Evolutionary conservation across 1,140 invertebrate genomes (phyloP), one percentile per base, ranked within the genome.

Genomic region (Wasmannia auropunctata): DNA sequence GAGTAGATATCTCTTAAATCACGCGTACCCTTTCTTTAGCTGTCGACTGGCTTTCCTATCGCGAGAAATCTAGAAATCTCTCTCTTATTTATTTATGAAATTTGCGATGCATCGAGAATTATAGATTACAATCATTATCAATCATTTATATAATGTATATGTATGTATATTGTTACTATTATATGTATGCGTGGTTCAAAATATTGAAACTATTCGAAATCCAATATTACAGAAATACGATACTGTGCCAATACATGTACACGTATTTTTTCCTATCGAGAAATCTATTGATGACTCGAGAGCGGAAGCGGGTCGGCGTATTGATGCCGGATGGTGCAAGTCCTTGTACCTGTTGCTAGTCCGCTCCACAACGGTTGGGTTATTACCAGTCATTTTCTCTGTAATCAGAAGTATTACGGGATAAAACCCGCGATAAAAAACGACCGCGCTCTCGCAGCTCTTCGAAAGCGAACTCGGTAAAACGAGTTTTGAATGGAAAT

Each of bases 291-390:
- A 51, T 69, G 34, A 67, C 25, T 67, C 31, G 46, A 0, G 8
- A 62, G 28, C 43, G 60, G n/a, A 54, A 80, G 16, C 49, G 63
- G 10, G 46, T 69, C 62, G 77, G 19, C 16, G 43, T 69, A 80
- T 80, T 56, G 77, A 80, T 22, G 62, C 25, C 22, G 34, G 11
- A 80, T 67, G 62, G n/a, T 67, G 10, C 62, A n/a, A 69, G 19
- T 69, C 14, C 62, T 69, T 67, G 77, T 80, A 80, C 77, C 77
- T 80, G 77, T 80, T 80, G 77, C 77, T 84, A 74, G 67, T 84
- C 43, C 43, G 28, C 69, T 43, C 49, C 22, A 37, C 31, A 70
- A 31, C 22, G 28, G 40, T 14, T 43, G 69, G n/a, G n/a, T 28
- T 75, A 75, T 75, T 70, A 81, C n/a, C 54, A 84, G 31, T 74